phyloP scores from a whole-genome alignment of 30 jellyfish, hydroid and myxozoan genomes.

The Hydractinia echinata region DNA sequence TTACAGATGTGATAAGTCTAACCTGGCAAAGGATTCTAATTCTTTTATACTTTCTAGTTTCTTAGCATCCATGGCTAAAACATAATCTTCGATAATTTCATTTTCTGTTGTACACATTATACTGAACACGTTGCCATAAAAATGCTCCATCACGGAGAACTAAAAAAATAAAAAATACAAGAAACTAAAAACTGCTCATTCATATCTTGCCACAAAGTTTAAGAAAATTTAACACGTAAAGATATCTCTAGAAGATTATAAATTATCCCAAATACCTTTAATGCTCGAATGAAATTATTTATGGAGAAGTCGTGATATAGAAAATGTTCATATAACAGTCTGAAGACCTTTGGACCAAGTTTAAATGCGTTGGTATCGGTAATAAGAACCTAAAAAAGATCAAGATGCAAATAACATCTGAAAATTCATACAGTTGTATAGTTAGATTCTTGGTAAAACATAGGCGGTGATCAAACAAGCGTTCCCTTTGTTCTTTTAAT shows the following conservation, averaged over 20 bases:
- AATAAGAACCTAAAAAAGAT: constrained; percentile 47
- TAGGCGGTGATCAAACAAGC: too few relatives aligned
- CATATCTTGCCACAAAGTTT: neutral
- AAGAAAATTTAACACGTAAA: neutral
- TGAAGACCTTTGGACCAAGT: constrained; percentile 74
- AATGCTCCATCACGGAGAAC: constrained; percentile 92
- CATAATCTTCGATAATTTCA: neutral
- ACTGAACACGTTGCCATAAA: constrained; percentile 58
- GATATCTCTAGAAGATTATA: neutral
- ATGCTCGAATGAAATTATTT: constrained; percentile 61
- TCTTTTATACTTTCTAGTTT: constrained; percentile 16
- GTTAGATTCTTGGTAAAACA: too few relatives aligned
- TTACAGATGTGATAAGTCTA: neutral
- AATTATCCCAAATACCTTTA: constrained; percentile 40
- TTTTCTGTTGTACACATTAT: constrained; percentile 48
- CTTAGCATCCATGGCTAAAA: neutral
- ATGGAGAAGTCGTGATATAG: constrained; percentile 79
- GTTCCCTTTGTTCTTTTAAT: too few relatives aligned
- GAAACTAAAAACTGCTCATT: neutral
- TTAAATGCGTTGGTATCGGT: constrained; percentile 59
- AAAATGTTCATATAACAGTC: constrained; percentile 63
- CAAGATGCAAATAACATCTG: neutral
- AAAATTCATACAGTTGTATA: neutral
- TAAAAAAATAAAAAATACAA: neutral
- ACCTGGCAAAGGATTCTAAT: constrained; percentile 51